These are phyloP conservation scores for Drosophila prostipennis DNA, from an alignment of 2,888 invertebrate genomes.

Conservation along the genomic window DNA sequence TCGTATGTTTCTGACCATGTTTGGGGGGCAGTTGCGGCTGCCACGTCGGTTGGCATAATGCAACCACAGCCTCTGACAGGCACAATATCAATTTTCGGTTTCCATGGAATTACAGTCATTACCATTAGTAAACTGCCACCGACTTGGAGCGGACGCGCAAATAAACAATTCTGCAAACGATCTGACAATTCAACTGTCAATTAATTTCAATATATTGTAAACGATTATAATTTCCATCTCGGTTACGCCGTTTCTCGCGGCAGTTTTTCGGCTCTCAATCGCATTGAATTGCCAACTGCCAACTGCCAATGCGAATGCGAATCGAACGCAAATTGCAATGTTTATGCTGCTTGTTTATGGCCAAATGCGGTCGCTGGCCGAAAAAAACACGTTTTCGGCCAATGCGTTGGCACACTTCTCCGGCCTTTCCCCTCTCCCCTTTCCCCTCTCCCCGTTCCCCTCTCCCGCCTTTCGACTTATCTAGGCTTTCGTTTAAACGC, in stretches of 20 bases:
- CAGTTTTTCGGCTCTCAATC: constrained; percentile 29
- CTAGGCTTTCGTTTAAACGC: constrained; percentile 72
- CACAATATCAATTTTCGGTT: constrained; percentile 78
- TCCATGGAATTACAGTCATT: constrained; percentile 79
- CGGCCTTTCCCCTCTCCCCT: constrained; percentile 17
- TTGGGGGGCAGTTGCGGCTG: constrained; percentile 56
- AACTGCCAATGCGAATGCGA: constrained; percentile 45
- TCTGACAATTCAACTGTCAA: constrained; percentile 80
- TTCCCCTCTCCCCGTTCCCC: constrained; percentile 9
- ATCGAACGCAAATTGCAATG: constrained; percentile 73
- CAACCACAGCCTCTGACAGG: constrained; percentile 18
- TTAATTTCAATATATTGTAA: constrained; percentile 81
- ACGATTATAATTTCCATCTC: constrained; percentile 74
- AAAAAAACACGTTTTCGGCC: constrained; percentile 65
- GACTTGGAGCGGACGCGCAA: constrained; percentile 42
- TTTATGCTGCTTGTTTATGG: constrained; percentile 78
- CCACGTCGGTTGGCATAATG: constrained; percentile 76
- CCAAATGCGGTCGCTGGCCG: constrained; percentile 61
- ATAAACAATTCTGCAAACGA: constrained; percentile 75
- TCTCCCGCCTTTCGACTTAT: constrained; percentile 50
- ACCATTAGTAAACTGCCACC: constrained; percentile 80
- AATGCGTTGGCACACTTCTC: constrained; percentile 61
- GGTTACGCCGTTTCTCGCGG: constrained; percentile 29
- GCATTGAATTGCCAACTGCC: constrained; percentile 14
- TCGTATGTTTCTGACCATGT: constrained; percentile 54